Conservation (phyloP, 1,140 invertebrate species). For the Pemphigus obesinymphae region DNA sequence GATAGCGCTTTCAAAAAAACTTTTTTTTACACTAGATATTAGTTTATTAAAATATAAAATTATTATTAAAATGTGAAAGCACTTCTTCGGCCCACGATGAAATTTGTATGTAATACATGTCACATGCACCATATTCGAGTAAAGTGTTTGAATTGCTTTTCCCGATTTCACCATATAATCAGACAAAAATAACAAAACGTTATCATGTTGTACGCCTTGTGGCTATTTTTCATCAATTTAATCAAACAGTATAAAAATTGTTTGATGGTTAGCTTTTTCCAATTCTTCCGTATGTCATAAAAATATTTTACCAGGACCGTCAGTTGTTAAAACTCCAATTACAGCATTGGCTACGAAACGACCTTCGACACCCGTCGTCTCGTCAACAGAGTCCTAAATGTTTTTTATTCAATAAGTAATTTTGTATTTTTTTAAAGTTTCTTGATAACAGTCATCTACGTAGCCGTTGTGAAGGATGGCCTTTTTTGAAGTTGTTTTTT, state of each 20-base stretch:
- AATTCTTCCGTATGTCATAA: neutral
- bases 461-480: neutral
- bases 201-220: neutral
- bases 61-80: neutral
- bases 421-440: no score
- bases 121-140: neutral
- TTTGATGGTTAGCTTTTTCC: conserved; percentile 3
- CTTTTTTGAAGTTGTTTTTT: neutral
- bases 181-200: neutral
- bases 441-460: neutral
- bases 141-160: neutral
- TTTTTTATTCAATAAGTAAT: neutral
- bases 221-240: neutral
- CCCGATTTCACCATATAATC: neutral
- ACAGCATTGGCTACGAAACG: neutral
- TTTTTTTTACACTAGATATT: neutral
- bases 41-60: neutral
- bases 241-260: neutral
- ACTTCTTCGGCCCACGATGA: neutral
- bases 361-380: neutral
- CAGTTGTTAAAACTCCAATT: neutral
- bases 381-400: conserved; percentile 5
- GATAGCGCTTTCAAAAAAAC: neutral
- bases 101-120: no score
- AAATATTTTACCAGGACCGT: neutral